A percentile compares a stretch with the other conserved stretches of the same genome.
Evolutionary conservation across 92 coral and sea anemone genomes (phyloP).

Genomic region (Desmophyllum pertusum): DNA sequence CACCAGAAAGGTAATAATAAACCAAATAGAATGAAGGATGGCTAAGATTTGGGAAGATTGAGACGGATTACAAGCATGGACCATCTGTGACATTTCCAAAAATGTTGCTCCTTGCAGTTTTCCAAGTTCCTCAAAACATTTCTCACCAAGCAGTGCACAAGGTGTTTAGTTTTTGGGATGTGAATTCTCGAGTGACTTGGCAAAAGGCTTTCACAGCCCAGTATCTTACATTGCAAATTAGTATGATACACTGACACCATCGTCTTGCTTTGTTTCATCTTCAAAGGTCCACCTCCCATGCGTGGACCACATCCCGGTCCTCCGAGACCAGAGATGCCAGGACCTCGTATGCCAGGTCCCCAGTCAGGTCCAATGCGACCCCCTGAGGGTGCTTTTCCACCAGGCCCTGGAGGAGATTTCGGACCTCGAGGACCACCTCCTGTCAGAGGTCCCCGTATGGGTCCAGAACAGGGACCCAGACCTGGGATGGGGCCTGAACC

Average conservation of each 20-base stretch:
- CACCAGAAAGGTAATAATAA: too few species aligned
- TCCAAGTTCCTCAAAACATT: too few species aligned
- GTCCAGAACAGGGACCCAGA: constrained; percentile 63
- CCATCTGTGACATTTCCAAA: too few species aligned
- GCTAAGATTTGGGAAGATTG: too few species aligned
- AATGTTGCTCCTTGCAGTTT: too few species aligned
- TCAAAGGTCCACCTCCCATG: constrained; percentile 38
- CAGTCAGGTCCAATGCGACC: constrained; percentile 41
- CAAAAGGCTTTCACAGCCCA: too few species aligned
- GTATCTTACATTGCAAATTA: too few species aligned
- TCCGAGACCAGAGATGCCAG: constrained; percentile 67
- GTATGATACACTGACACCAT: not conserved
- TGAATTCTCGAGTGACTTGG: too few species aligned
- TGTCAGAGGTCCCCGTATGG: constrained; percentile 62
- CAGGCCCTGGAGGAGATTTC: constrained; percentile 61
- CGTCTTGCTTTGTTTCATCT: not conserved
- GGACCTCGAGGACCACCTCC: constrained; percentile 61
- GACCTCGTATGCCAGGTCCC: constrained; percentile 77
- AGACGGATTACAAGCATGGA: too few species aligned
- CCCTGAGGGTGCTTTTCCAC: constrained; percentile 52
- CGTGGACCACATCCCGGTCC: constrained; percentile 68
- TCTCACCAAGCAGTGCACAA: too few species aligned
- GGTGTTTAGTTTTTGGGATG: too few species aligned
- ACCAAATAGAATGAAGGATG: too few species aligned
- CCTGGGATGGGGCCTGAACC: constrained; percentile 59